Percentiles rank a stretch among this genome's conserved stretches.
Evolutionary conservation across 1,140 invertebrate species (phyloP).

Genomic region (Wasmannia auropunctata): DNA sequence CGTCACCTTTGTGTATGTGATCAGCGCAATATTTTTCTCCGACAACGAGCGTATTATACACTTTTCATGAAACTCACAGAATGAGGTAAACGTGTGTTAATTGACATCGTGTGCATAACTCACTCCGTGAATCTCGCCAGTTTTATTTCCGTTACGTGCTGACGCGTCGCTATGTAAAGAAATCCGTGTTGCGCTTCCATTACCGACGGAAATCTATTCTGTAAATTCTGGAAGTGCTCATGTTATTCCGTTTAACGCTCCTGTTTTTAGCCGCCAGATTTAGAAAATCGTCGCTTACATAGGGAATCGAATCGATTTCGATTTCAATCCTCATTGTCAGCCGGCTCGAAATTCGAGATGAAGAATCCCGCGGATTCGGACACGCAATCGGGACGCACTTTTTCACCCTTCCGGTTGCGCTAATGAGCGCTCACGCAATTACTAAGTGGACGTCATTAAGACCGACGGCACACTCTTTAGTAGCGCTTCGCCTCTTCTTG

Average conservation of each 20-base stretch:
- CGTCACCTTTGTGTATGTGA: no score
- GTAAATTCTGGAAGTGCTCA: background rate
- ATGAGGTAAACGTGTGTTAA: background rate
- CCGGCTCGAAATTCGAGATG: background rate
- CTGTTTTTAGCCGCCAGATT: background rate
- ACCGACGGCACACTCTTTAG: conserved; percentile 23
- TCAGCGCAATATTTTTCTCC: no score
- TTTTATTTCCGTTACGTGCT: background rate
- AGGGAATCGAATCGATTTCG: background rate
- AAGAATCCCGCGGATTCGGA: background rate
- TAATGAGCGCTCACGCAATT: conserved; percentile 33
- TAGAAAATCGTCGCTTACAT: background rate
- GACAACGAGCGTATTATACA: no score
- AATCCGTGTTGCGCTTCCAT: background rate
- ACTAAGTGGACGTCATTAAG: conserved; percentile 34
- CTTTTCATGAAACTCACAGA: background rate
- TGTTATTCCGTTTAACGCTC: background rate
- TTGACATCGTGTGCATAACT: background rate
- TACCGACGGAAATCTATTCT: background rate
- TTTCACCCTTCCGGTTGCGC: background rate
- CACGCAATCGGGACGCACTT: background rate
- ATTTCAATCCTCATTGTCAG: background rate
- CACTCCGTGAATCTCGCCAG: background rate
- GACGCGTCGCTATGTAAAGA: no score
- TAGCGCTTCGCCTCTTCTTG: background rate